Evolutionary conservation across 2,797 vertebrate species (phyloP), one percentile per base, ranked within the genome.

Genomic region (Strix occidentalis): DNA sequence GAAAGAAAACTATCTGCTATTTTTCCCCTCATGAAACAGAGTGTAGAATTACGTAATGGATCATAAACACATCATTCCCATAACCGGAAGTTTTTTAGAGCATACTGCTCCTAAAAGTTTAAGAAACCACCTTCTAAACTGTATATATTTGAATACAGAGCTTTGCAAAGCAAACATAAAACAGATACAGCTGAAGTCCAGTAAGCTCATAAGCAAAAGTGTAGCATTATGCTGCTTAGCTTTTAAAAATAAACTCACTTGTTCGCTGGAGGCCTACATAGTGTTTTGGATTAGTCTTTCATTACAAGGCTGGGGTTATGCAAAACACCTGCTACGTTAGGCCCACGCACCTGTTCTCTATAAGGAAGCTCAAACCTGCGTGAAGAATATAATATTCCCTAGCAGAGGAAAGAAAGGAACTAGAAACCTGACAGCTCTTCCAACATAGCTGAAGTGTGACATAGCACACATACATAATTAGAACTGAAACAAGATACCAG

Each of bases 391-490:
- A 53, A 31, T 12, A 71, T 10, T 39, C 18, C 63, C 26, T 1
- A n/a, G 35, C n/a, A 89, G 16, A 76, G 24, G 43, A 17, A 68
- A 57, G 21, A 20, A 64, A 79, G 9, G 6, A 48, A 60, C 6
- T 0, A 82, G 8, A 72, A 75, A 56, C 0, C 4, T 11, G 26
- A 14, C 28, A 80, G 56, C 39, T 74, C 29, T 8, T 51, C 69
- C 43, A 45, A 2, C 6, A 1, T 2, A 33, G 13, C 43, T 8
- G 5, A 20, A 41, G 9, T 1, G 33, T 29, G n/a, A 58, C 83
- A 54, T 3, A 43, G 56, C 85, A 70, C 46, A 10, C 0, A 23
- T 5, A 51, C 13, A 16, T 0, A 15, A 4, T 50, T 19, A 35
- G 18, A 82, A 13, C 28, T 21, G 31, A 56, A 87, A 63, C 10